A percentile compares a stretch with the other conserved stretches of the same genome.
Evolutionary conservation across 2,113 vertebrate species (phyloP).

Genomic region (Vulpes ferrilata): DNA sequence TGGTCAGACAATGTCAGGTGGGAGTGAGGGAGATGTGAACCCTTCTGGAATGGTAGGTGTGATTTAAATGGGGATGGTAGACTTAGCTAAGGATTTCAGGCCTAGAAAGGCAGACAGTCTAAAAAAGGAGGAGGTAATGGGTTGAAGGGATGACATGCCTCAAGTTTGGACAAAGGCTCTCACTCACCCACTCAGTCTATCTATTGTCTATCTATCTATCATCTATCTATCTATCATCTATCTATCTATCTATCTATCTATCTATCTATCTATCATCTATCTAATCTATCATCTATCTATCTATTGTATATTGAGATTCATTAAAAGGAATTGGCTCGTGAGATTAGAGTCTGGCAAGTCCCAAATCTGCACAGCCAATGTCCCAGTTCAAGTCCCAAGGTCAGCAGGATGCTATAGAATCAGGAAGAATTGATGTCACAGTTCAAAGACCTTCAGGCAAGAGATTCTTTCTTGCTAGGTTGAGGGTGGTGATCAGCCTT

Average conservation of each 20-base stretch:
- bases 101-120: background rate
- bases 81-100: background rate
- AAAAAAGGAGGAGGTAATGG: background rate
- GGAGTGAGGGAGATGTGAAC: background rate
- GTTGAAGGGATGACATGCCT: background rate
- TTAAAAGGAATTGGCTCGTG: background rate
- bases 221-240: background rate
- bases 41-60: background rate
- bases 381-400: background rate
- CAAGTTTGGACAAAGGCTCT: background rate
- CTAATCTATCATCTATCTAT: background rate
- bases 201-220: background rate
- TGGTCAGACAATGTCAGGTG: background rate
- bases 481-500: background rate
- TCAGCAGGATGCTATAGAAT: background rate
- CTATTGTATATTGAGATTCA: background rate
- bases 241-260: background rate
- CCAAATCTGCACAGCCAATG: background rate
- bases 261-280: background rate
- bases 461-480: background rate
- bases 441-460: background rate
- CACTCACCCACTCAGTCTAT: background rate
- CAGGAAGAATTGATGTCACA: background rate
- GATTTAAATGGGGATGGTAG: background rate
- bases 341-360: background rate